Evolutionary conservation across 1,140 invertebrate species (phyloP).

Genomic region (Chironomus tepperi): DNA sequence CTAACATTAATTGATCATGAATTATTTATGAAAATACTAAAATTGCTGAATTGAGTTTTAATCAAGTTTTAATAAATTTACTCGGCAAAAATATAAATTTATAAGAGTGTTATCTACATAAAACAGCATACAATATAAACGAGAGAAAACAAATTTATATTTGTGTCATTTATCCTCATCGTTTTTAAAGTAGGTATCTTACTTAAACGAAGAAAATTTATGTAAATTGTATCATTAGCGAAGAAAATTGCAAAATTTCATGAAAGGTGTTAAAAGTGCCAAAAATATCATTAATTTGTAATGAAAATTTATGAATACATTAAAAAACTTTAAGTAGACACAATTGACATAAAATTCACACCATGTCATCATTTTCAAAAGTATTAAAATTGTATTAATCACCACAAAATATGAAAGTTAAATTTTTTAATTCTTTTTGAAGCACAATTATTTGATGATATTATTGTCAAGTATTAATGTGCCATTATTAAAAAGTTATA

Average conservation of each 20-base stretch:
- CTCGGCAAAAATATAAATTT: no score
- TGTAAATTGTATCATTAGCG: neutral
- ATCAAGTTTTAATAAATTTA: no score
- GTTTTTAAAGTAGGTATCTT: neutral
- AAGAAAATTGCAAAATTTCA: neutral
- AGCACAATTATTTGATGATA: no score
- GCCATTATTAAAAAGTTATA: neutral
- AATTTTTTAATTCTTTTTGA: no score
- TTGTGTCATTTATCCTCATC: neutral
- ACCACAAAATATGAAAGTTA: no score
- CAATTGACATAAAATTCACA: neutral
- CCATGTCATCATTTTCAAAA: neutral
- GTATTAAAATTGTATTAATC: slow-evolving; percentile 4
- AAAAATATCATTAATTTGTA: no score
- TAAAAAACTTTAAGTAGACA: neutral
- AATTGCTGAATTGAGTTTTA: neutral
- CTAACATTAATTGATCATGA: neutral
- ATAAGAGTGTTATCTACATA: no score
- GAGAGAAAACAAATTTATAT: no score
- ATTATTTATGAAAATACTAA: neutral
- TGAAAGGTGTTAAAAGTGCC: neutral
- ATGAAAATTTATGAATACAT: no score
- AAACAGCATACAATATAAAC: no score
- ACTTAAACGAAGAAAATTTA: neutral
- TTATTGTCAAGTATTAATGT: no score